Conservation (phyloP, 2,888 invertebrate species). For the Rhimphoctona megacephalus region DNA sequence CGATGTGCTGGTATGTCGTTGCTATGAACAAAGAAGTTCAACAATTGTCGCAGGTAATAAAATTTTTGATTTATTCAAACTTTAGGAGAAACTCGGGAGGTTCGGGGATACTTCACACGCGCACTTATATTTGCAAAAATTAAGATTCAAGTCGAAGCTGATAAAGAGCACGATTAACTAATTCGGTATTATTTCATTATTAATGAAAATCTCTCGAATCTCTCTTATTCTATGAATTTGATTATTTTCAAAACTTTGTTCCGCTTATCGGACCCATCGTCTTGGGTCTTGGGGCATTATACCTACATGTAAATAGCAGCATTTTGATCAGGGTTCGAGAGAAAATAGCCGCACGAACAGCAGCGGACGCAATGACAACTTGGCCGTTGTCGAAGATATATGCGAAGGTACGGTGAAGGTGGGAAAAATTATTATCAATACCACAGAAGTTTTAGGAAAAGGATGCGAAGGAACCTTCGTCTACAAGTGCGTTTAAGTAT, state of each 20-base stretch:
- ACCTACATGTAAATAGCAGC: slow-evolving; percentile 73
- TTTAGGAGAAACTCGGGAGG: slow-evolving; percentile 23
- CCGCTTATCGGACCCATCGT: background rate
- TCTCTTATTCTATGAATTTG: background rate
- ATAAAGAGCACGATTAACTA: too few relatives aligned
- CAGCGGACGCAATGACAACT: slow-evolving; percentile 77
- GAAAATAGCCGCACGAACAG: slow-evolving; percentile 81
- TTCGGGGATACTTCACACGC: background rate
- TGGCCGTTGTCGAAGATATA: slow-evolving; percentile 87
- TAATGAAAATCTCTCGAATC: background rate
- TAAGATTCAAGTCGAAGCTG: too few relatives aligned
- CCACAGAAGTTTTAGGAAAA: slow-evolving; percentile 94
- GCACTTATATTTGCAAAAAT: too few relatives aligned
- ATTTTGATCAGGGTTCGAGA: slow-evolving; percentile 80
- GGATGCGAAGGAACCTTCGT: slow-evolving; percentile 99
- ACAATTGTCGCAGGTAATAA: slow-evolving; percentile 81
- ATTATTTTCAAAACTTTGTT: slow-evolving; percentile 1
- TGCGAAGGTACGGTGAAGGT: slow-evolving; percentile 90
- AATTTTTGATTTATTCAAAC: background rate
- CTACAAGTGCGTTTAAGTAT: slow-evolving; percentile 89
- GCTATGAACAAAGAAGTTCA: slow-evolving; percentile 87
- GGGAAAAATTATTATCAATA: slow-evolving; percentile 96
- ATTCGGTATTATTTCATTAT: background rate
- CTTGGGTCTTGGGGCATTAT: slow-evolving; percentile 48
- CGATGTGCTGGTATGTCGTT: slow-evolving; percentile 91